phyloP scores from a whole-genome alignment of 2,113 vertebrate species.

The Microcebus murinus region DNA sequence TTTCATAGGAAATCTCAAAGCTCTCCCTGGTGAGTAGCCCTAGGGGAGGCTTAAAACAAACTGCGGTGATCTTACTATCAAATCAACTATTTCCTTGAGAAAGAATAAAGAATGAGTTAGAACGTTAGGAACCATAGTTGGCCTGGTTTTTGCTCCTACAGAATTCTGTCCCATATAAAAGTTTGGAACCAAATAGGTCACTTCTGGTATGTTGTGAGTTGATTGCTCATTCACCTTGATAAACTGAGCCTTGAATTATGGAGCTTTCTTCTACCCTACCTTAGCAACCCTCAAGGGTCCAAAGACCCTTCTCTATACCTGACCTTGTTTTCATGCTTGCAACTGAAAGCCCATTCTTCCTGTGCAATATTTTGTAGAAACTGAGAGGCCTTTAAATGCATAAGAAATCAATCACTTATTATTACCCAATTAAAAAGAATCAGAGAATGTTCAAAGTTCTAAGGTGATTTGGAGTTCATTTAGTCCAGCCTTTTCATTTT shows the following conservation, averaged over 20 bases:
- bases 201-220: not conserved
- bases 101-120: not conserved
- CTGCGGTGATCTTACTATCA: not conserved
- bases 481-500: not conserved
- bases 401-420: not conserved
- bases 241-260: not conserved
- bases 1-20: not conserved
- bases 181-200: not conserved
- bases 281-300: no score
- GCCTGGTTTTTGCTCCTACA: not conserved
- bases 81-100: not conserved
- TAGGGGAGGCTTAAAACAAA: not conserved
- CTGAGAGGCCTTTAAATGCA: not conserved
- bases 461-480: not conserved
- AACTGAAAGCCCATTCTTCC: not conserved
- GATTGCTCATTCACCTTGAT: not conserved
- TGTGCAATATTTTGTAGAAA: not conserved
- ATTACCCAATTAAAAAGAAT: not conserved
- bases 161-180: not conserved
- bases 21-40: not conserved
- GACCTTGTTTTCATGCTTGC: not conserved
- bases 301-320: not conserved
- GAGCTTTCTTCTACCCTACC: not conserved
- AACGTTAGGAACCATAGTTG: not conserved
- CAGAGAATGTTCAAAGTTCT: not conserved